Percentiles rank a stretch among this genome's conserved stretches.
These are phyloP conservation scores for Calypte anna DNA, from an alignment of 2,113 vertebrate genomes.

Conservation along the genomic window DNA sequence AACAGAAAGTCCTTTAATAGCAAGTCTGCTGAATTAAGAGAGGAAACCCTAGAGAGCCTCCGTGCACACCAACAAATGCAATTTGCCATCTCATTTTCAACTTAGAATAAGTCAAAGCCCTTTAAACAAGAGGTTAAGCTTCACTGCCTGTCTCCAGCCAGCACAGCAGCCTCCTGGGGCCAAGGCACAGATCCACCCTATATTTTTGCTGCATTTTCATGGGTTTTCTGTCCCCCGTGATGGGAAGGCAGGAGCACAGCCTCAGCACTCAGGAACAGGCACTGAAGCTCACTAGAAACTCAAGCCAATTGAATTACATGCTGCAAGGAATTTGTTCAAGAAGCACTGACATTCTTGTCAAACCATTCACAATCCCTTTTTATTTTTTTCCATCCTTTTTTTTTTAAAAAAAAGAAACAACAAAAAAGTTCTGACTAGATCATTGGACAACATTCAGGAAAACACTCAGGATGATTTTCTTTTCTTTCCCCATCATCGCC, in stretches of 20 bases:
- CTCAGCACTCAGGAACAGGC: not conserved
- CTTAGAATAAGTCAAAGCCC: slow-evolving; percentile 2
- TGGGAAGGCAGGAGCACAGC: not conserved
- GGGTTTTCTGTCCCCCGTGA: accelerated
- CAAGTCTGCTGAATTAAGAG: slow-evolving; percentile 54
- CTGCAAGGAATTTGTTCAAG: slow-evolving; percentile 40
- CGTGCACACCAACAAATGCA: slow-evolving; percentile 52
- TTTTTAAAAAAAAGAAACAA: not conserved
- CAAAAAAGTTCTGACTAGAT: not conserved
- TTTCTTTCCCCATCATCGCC: slow-evolving; percentile 49
- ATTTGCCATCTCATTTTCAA: slow-evolving; percentile 53
- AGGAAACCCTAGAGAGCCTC: slow-evolving; percentile 51
- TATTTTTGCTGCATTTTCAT: not conserved
- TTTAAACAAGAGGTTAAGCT: slow-evolving; percentile 18
- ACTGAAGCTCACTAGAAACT: not conserved
- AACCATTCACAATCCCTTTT: slow-evolving; percentile 34
- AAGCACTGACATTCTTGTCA: slow-evolving; percentile 39
- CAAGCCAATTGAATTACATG: slow-evolving; percentile 15
- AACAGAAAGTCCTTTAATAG: slow-evolving; percentile 30
- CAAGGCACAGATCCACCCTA: too few relatives aligned
- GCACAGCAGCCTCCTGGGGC: too few relatives aligned
- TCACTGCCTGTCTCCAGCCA: not conserved
- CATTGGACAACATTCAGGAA: slow-evolving; percentile 36
- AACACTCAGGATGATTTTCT: slow-evolving; percentile 33
- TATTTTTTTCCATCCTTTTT: not conserved